Evolutionary conservation across 2,797 vertebrate genomes (phyloP).

Genomic region (Crotalus adamanteus): DNA sequence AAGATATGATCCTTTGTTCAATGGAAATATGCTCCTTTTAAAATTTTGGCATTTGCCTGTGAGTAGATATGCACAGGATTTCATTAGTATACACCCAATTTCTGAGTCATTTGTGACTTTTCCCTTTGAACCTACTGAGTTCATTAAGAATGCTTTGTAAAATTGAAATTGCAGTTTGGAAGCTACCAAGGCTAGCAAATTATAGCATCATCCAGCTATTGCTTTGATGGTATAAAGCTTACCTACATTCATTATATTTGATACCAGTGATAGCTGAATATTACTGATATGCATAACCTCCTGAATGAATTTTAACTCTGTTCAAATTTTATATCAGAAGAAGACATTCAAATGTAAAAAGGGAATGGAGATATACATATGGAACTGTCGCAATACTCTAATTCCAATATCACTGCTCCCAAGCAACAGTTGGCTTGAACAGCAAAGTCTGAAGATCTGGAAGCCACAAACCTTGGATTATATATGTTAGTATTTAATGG

Average conservation of each 20-base stretch:
- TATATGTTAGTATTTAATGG: not conserved
- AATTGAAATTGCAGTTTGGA: not conserved
- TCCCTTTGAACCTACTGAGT: not conserved
- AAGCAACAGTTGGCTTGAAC: not conserved
- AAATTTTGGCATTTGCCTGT: not conserved
- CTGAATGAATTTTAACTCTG: not conserved
- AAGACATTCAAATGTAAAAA: not conserved
- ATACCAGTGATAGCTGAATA: not conserved
- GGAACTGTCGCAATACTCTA: not conserved
- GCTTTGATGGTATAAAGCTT: not conserved
- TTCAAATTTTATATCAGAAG: not conserved
- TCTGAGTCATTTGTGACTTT: not conserved
- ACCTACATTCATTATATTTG: not conserved
- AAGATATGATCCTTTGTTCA: not conserved
- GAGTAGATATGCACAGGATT: not conserved
- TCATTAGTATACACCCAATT: not conserved
- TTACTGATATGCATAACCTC: not conserved
- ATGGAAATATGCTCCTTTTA: not conserved
- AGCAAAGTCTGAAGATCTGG: not conserved
- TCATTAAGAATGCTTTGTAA: not conserved
- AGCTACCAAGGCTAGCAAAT: not conserved
- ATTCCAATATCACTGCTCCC: not conserved
- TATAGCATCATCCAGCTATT: not conserved
- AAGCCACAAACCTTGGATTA: not conserved
- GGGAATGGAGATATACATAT: not conserved